phyloP scores from a whole-genome alignment of 2,797 vertebrate species.

The Buphagus erythrorhynchus region DNA sequence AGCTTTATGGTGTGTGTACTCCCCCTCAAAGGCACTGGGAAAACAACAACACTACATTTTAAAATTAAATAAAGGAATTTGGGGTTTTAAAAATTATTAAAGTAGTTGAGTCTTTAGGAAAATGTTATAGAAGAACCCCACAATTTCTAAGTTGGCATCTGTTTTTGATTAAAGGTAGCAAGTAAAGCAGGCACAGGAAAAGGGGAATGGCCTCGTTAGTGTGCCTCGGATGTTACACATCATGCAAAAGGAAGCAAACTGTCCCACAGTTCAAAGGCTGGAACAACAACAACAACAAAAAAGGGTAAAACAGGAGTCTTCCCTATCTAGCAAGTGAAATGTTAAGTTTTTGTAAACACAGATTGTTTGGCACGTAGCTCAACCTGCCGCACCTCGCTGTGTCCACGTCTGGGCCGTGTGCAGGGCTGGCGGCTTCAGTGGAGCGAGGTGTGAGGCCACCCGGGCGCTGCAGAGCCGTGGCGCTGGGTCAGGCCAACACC shows the following conservation, averaged over 20 bases:
- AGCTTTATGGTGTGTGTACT: conserved; percentile 87
- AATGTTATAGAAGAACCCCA: not conserved
- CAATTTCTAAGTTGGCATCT: not conserved
- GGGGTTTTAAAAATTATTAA: not conserved
- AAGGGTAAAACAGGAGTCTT: not conserved
- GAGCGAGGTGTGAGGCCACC: not conserved
- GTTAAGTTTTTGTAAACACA: not conserved
- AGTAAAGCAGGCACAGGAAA: conserved; percentile 4
- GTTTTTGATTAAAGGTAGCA: conserved; percentile 30
- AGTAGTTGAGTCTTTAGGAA: not conserved
- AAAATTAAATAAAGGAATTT: not conserved
- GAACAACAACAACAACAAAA: not conserved
- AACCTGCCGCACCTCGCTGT: accelerated
- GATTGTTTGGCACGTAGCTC: not conserved
- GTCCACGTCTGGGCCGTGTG: accelerated
- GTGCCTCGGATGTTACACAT: not conserved
- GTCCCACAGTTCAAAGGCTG: not conserved
- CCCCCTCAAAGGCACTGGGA: conserved; percentile 92
- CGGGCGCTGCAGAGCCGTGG: not conserved
- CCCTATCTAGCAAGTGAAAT: not conserved
- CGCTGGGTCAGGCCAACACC: not conserved
- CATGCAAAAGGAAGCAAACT: not conserved
- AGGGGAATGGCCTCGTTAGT: not conserved
- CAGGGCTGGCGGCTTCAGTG: not conserved
- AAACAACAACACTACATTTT: conserved; percentile 57